A percentile compares a stretch with the other conserved stretches of the same genome.
phyloP scores from a whole-genome alignment of 2,888 invertebrate species.

The Himalopsyche anomala region DNA sequence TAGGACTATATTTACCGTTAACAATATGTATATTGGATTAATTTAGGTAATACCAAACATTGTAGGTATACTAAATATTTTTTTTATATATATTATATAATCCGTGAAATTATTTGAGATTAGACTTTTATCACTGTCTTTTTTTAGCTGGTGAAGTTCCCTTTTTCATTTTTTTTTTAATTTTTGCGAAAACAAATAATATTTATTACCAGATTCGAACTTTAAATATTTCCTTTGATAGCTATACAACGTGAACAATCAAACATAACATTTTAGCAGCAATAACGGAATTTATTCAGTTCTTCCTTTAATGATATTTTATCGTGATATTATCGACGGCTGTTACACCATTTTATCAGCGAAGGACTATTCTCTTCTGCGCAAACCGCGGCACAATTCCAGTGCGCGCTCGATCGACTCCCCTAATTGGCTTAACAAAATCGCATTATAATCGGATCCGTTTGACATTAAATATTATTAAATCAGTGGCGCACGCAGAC shows the following conservation, averaged over 20 bases:
- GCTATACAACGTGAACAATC: background rate
- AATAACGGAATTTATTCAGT: background rate
- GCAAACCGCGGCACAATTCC: background rate
- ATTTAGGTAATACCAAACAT: too few relatives aligned
- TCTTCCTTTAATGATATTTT: background rate
- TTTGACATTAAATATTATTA: slow-evolving; percentile 25
- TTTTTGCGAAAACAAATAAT: too few relatives aligned
- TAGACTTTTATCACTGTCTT: too few relatives aligned
- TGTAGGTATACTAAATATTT: too few relatives aligned
- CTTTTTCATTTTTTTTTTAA: too few relatives aligned
- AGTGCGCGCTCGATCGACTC: slow-evolving; percentile 34
- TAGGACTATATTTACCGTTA: too few relatives aligned
- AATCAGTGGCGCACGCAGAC: background rate
- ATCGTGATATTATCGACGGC: background rate
- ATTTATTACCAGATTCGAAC: too few relatives aligned
- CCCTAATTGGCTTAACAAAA: slow-evolving; percentile 30
- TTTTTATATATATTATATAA: too few relatives aligned
- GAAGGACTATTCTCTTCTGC: background rate
- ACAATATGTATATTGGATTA: too few relatives aligned
- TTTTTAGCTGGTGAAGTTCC: too few relatives aligned
- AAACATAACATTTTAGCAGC: background rate
- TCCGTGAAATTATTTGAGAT: too few relatives aligned
- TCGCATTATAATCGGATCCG: slow-evolving; percentile 20
- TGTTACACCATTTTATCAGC: background rate
- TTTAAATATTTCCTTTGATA: background rate